Base-by-base conservation (phyloP, 2,888 invertebrate genomes). In the Tetragonula carbonaria region DNA sequence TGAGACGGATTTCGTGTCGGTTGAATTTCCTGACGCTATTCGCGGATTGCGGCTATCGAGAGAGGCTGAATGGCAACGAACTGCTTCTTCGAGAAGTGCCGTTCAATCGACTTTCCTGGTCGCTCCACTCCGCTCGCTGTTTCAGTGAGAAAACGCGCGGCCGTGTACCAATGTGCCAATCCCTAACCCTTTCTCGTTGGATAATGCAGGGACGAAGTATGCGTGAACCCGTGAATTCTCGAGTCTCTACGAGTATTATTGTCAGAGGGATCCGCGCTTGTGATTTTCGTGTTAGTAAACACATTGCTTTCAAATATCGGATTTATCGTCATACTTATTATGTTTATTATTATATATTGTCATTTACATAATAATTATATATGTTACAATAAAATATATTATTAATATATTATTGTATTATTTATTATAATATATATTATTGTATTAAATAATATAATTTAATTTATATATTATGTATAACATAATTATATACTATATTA, bases 51-150 rank as follows among this genome's bases (percentile, higher is more conserved):
- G 74, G 81, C 77, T 81, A 83, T 83, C 82, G 78, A 63, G 51
- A 63, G 51, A 28, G 53, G 73, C 68, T 75, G 84, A 80, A 79
- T 77, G 62, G 78, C 62, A 57, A 50, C 23, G 74, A 77, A 74
- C 74, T 70, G 75, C 63, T 83, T 85, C 82, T 77, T 82, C 74
- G 85, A 86, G 86, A 71, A 81, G 86, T 77, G 78, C 53, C 65
- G 86, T 82, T 80, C 82, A 85, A 87, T 87, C 86, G 86, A 82
- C 80, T 86, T 85, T 78, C 72, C 63, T 50, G 55, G 59, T 77
- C 82, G 71, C 80, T 76, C 78, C 62, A 8, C 28, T 28, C 28
- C 28, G 28, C 28, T 28, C 73, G 55, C 78, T 82, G 82, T 87
- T 86, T 53, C 74, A 82, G 67, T 38, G 33, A 45, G 57, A 73